Conservation (phyloP, 1,140 invertebrate genomes). For the Oryctes rhinoceros region DNA sequence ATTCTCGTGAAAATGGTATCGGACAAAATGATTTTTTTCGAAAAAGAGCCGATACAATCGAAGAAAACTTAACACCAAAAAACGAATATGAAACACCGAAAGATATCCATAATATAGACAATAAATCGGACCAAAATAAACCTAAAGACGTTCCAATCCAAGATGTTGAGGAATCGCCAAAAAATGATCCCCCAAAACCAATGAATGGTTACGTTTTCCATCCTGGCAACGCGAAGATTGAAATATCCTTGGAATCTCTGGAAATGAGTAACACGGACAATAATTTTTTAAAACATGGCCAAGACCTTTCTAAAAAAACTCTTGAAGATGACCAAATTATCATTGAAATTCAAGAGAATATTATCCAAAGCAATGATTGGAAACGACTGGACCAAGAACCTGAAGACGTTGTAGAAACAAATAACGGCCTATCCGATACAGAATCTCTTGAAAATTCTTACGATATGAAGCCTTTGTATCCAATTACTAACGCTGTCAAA, state of each 20-base stretch:
- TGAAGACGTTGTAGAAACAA: not conserved
- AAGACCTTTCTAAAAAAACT: not conserved
- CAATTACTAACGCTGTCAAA: constrained; percentile 58
- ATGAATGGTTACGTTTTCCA: not conserved
- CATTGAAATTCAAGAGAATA: not conserved
- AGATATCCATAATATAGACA: not conserved
- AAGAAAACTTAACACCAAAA: not conserved
- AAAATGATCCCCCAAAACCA: not conserved
- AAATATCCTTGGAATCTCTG: not conserved
- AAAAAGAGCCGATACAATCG: not conserved
- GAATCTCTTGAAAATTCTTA: not conserved
- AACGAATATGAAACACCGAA: not conserved
- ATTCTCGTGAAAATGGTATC: not conserved
- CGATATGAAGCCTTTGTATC: constrained; percentile 47
- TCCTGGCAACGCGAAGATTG: not conserved
- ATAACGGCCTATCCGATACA: not conserved
- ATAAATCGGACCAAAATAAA: not conserved
- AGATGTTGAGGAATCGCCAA: no score
- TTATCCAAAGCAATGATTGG: not conserved
- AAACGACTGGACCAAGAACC: not conserved
- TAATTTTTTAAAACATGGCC: constrained; percentile 16
- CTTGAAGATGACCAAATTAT: not conserved
- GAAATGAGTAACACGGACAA: not conserved
- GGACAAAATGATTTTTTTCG: not conserved
- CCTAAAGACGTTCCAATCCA: not conserved